Evolutionary conservation across 2,113 vertebrate species (phyloP).

Genomic region (Cichladusa arquata): DNA sequence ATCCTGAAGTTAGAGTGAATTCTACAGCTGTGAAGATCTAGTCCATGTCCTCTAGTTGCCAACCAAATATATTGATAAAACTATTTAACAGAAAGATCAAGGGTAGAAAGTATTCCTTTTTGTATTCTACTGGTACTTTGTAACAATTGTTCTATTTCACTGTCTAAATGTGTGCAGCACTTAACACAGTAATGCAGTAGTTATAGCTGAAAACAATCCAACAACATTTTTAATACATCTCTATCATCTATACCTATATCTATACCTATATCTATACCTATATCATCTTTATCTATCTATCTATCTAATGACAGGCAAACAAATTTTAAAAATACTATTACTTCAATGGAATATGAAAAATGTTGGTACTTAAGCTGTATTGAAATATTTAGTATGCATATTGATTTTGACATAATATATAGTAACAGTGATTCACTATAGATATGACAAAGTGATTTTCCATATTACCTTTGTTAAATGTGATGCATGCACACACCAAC

Average conservation of each 20-base stretch:
- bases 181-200: background rate
- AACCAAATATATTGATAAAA: background rate
- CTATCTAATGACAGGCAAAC: background rate
- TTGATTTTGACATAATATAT: slow-evolving; percentile 7
- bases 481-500: background rate
- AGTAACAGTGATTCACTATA: background rate
- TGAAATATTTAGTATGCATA: background rate
- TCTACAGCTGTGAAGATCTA: background rate
- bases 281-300: background rate
- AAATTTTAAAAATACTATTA: slow-evolving; percentile 3
- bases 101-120: background rate
- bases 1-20: background rate
- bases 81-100: background rate
- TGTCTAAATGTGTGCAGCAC: background rate
- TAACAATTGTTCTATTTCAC: background rate
- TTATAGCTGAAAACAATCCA: background rate
- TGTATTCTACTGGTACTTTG: background rate
- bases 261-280: background rate
- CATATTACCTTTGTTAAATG: slow-evolving; percentile 15
- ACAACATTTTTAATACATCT: background rate
- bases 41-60: background rate
- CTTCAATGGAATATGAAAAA: slow-evolving; percentile 10
- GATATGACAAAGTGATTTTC: slow-evolving; percentile 3
- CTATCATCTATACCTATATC: background rate
- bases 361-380: background rate